phyloP scores from a whole-genome alignment of 2,113 vertebrate species.

The Galbula dea region DNA sequence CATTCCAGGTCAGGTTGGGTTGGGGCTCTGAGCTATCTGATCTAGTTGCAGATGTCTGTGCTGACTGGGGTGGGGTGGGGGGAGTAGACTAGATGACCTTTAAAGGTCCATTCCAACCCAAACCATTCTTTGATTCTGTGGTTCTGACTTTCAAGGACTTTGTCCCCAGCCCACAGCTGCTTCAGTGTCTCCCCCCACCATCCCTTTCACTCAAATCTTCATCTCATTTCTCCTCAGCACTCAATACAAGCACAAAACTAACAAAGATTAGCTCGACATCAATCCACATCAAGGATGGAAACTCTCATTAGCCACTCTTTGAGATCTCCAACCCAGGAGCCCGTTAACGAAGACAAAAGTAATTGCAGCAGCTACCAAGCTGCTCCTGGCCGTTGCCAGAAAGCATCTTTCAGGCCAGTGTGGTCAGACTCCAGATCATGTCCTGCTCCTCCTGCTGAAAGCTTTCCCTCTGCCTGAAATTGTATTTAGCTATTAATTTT shows the following conservation, averaged over 20 bases:
- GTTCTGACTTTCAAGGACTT: not conserved
- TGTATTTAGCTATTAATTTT: conserved; percentile 50
- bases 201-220: rapidly evolving
- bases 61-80: not conserved
- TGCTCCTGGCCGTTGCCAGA: not conserved
- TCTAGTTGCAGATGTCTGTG: not conserved
- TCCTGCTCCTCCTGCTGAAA: not conserved
- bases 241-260: not conserved
- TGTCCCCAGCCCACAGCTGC: rapidly evolving
- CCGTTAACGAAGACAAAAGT: not conserved
- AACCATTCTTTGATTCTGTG: not conserved
- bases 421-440: not conserved
- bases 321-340: not conserved
- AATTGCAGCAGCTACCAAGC: not conserved
- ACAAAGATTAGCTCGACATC: not conserved
- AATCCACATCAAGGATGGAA: rapidly evolving
- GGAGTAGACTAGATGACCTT: not conserved
- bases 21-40: not conserved
- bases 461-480: not conserved
- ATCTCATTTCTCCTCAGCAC: not conserved
- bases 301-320: not conserved
- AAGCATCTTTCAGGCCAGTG: not conserved
- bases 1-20: not conserved
- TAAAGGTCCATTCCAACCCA: not conserved
- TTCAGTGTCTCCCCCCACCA: rapidly evolving